Evolutionary conservation across 2,888 invertebrate genomes (phyloP).

Genomic region (Xestia ashworthii): DNA sequence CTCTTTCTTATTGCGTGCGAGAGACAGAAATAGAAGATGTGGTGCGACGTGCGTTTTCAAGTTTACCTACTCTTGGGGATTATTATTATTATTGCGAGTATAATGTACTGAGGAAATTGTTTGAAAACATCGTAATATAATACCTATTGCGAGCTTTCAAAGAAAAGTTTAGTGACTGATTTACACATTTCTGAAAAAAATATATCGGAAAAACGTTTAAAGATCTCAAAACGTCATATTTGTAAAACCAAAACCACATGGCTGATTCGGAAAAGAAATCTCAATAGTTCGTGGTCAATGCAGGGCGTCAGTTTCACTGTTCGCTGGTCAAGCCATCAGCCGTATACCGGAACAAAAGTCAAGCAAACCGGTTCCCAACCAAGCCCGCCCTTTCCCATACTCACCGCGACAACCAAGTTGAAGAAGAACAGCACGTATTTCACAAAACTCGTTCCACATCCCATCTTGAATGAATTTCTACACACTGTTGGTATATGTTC

Average conservation of each 20-base stretch:
- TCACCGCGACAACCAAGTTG: slow-evolving; percentile 94
- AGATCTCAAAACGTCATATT: background rate
- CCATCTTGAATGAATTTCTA: slow-evolving; percentile 86
- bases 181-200: background rate
- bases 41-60: slow-evolving; percentile 9
- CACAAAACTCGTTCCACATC: slow-evolving; percentile 94
- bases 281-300: slow-evolving; percentile 44
- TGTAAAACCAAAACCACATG: slow-evolving; percentile 33
- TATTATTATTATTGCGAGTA: background rate
- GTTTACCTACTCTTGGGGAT: slow-evolving; percentile 17
- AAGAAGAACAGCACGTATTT: slow-evolving; percentile 96
- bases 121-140: background rate
- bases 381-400: slow-evolving; percentile 85
- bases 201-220: slow-evolving; percentile 14
- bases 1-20: slow-evolving; percentile 40
- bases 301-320: slow-evolving; percentile 74
- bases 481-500: slow-evolving; percentile 85
- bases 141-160: background rate
- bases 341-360: slow-evolving; percentile 80
- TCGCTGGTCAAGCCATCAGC: slow-evolving; percentile 81
- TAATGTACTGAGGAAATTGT: background rate
- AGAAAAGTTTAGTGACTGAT: background rate
- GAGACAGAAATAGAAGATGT: slow-evolving; percentile 60
- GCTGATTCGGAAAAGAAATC: slow-evolving; percentile 26
- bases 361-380: slow-evolving; percentile 81